Conservation (phyloP, 2,113 vertebrate species). For the Nothobranchius furzeri region DNA sequence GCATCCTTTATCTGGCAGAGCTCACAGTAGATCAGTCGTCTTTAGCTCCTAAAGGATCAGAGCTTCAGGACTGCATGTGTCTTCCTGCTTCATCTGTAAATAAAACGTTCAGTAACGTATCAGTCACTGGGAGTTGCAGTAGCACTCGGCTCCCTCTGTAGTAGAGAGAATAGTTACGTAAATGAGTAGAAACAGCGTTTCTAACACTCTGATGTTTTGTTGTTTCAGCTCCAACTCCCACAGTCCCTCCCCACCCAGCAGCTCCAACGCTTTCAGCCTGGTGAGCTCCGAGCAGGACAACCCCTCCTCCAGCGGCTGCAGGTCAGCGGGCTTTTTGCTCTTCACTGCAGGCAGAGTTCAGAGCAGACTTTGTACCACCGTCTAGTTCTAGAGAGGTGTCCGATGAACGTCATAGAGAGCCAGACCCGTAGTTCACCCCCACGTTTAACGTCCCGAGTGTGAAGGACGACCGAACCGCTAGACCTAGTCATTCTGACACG, state of each 20-base stretch:
- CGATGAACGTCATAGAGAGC: neutral
- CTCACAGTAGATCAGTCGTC: too few relatives aligned
- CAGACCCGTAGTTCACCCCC: neutral
- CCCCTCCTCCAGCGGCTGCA: slow-evolving; percentile 89
- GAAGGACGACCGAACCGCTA: slow-evolving; percentile 18
- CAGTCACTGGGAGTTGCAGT: too few relatives aligned
- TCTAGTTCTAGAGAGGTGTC: neutral
- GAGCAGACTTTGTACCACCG: neutral
- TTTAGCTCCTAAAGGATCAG: too few relatives aligned
- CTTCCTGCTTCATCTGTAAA: too few relatives aligned
- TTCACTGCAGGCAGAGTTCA: neutral
- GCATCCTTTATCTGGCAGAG: too few relatives aligned
- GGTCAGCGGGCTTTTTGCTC: slow-evolving; percentile 69
- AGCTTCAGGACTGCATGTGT: too few relatives aligned
- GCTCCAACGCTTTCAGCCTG: slow-evolving; percentile 87
- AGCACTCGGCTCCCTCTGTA: too few relatives aligned
- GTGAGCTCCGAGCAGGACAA: slow-evolving; percentile 87
- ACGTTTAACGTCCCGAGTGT: slow-evolving; percentile 7
- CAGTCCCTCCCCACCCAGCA: slow-evolving; percentile 80
- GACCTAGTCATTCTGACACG: slow-evolving; percentile 46
- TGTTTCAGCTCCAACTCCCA: slow-evolving; percentile 81
- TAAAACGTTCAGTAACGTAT: too few relatives aligned
- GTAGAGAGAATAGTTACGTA: too few relatives aligned
- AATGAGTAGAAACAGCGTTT: too few relatives aligned
- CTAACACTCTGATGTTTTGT: neutral